Conservation (phyloP, 1,140 invertebrate species). For the Drosophila trapezifrons region DNA sequence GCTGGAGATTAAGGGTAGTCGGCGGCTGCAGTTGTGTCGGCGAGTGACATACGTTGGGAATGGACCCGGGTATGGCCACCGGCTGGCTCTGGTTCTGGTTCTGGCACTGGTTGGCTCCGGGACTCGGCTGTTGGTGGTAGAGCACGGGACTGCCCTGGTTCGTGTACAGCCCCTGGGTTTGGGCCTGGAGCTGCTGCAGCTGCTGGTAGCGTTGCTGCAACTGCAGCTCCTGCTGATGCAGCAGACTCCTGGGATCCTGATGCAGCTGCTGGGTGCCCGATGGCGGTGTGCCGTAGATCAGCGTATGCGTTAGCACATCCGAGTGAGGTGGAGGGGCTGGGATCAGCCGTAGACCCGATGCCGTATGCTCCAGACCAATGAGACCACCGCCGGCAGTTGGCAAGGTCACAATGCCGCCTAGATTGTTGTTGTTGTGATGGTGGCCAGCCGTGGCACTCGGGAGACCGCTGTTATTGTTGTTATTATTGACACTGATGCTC, state of each 20-base stretch:
- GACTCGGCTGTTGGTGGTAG: slow-evolving; percentile 58
- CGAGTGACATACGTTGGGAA: slow-evolving; percentile 47
- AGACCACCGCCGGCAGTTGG: slow-evolving; percentile 64
- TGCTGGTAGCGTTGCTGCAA: slow-evolving; percentile 81
- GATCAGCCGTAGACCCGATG: slow-evolving; percentile 58
- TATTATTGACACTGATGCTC: slow-evolving; percentile 74
- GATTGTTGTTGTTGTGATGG: slow-evolving; percentile 36
- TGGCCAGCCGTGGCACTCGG: slow-evolving; percentile 19
- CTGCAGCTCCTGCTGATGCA: slow-evolving; percentile 80
- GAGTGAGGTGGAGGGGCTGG: slow-evolving; percentile 54
- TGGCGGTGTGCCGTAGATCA: slow-evolving; percentile 79
- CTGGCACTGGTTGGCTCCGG: not conserved
- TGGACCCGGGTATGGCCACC: slow-evolving; percentile 63
- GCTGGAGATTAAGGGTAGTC: slow-evolving; percentile 44
- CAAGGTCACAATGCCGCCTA: slow-evolving; percentile 63
- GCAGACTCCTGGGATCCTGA: slow-evolving; percentile 69
- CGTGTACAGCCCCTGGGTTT: slow-evolving; percentile 75
- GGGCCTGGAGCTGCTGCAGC: slow-evolving; percentile 77
- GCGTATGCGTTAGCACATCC: slow-evolving; percentile 77
- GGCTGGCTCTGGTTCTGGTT: slow-evolving; percentile 48
- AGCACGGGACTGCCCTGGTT: slow-evolving; percentile 58
- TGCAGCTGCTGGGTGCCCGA: slow-evolving; percentile 64
- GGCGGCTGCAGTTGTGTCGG: slow-evolving; percentile 57
- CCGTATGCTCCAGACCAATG: slow-evolving; percentile 67
- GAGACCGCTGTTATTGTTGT: slow-evolving; percentile 38